Percentiles rank a stretch among this genome's conserved stretches.
Evolutionary conservation across 2,113 vertebrate species (phyloP).

Genomic region (Australoheros scitulus): DNA sequence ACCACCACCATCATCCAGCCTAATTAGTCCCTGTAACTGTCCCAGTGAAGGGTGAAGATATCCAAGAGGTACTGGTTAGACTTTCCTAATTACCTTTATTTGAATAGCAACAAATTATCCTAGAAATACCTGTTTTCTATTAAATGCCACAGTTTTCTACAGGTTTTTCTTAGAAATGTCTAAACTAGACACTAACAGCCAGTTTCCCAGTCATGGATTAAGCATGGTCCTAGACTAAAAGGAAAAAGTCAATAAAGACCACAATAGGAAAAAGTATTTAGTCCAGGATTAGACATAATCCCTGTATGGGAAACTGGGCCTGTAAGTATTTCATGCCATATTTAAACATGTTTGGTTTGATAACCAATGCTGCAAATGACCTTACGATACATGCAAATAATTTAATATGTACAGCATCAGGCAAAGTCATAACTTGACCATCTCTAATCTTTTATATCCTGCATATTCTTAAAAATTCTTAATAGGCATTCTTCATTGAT

Average conservation of each 20-base stretch:
- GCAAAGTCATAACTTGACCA: not conserved
- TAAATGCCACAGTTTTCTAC: not conserved
- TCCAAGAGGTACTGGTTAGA: not conserved
- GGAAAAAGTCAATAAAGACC: too few relatives aligned
- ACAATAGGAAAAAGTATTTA: too few relatives aligned
- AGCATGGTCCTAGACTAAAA: too few relatives aligned
- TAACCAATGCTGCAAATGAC: too few relatives aligned
- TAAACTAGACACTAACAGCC: not conserved
- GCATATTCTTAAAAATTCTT: too few relatives aligned
- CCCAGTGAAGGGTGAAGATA: not conserved
- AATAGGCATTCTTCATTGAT: too few relatives aligned
- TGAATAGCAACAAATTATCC: not conserved
- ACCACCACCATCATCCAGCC: not conserved
- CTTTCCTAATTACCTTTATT: not conserved
- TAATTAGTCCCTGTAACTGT: conserved; percentile 2
- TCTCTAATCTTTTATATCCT: not conserved
- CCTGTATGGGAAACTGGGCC: too few relatives aligned
- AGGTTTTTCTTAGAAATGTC: not conserved
- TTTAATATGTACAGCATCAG: not conserved
- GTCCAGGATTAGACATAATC: too few relatives aligned
- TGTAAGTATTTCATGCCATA: not conserved
- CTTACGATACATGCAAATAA: not conserved
- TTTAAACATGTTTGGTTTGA: not conserved
- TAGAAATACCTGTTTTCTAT: not conserved
- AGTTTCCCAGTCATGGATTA: too few relatives aligned